Evolutionary conservation across 1,140 invertebrate genomes (phyloP).

Genomic region (Anthonomus grandis): DNA sequence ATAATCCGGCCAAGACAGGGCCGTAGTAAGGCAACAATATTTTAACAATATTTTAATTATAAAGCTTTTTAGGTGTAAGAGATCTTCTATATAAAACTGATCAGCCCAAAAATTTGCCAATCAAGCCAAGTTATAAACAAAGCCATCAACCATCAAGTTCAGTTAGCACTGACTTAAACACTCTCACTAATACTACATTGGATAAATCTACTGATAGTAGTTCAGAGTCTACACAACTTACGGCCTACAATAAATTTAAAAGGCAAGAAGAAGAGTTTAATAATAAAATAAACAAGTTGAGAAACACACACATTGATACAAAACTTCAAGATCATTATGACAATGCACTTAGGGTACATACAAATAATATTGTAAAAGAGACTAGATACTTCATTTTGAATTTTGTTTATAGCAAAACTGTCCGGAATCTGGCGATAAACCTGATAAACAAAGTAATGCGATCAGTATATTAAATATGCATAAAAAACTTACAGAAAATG

Average conservation of each 20-base stretch:
- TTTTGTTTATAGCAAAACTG: no score
- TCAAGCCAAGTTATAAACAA: background rate
- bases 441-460: conserved; percentile 29
- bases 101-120: background rate
- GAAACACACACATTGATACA: background rate
- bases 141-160: background rate
- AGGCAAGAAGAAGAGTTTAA: no score
- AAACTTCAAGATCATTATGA: background rate
- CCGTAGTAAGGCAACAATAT: no score
- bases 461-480: conserved; percentile 28
- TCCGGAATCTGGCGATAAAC: no score
- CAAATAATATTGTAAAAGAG: no score
- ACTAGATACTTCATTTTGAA: no score
- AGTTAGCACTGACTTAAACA: background rate
- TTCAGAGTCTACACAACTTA: conserved; percentile 39
- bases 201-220: conserved; percentile 34
- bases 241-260: conserved; percentile 27
- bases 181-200: conserved; percentile 11
- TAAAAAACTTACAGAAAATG: conserved; percentile 20
- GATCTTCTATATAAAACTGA: conserved; percentile 14
- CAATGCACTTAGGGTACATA: background rate
- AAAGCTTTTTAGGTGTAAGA: conserved; percentile 20
- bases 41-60: conserved; percentile 31
- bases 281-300: background rate
- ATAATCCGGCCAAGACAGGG: no score